These are phyloP conservation scores for Augiades crinisus DNA, from an alignment of 2,888 invertebrate species.

Conservation along the genomic window DNA sequence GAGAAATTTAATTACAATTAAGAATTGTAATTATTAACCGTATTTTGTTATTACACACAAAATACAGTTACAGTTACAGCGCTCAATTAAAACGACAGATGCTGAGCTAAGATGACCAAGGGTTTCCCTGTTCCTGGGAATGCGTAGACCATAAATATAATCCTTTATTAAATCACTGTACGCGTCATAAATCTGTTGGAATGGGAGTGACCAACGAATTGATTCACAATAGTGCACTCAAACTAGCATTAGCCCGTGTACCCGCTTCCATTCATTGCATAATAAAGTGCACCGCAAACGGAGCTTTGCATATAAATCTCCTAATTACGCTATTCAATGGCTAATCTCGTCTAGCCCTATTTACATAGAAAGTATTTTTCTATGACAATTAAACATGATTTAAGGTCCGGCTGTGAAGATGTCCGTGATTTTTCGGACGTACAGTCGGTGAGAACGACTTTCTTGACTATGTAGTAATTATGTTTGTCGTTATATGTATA, in stretches of 20 bases:
- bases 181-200: constrained; percentile 69
- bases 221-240: constrained; percentile 59
- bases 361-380: constrained; percentile 60
- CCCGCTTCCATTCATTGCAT: constrained; percentile 63
- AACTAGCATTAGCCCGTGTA: constrained; percentile 63
- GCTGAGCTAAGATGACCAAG: constrained; percentile 36
- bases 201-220: constrained; percentile 74
- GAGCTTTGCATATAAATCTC: constrained; percentile 79
- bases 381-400: constrained; percentile 68
- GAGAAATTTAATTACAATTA: too few species aligned
- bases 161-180: constrained; percentile 67
- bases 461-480: background rate
- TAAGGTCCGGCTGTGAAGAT: constrained; percentile 42
- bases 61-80: background rate
- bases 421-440: constrained; percentile 16
- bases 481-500: too few species aligned
- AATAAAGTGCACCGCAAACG: constrained; percentile 76
- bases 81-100: constrained; percentile 29
- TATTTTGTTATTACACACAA: too few species aligned
- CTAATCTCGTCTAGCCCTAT: constrained; percentile 69
- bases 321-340: constrained; percentile 74
- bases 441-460: constrained; percentile 27
- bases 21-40: too few species aligned
- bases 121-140: constrained; percentile 43
- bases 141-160: constrained; percentile 62